These are phyloP conservation scores for Leptodactylus fuscus DNA, from an alignment of 2,113 vertebrate genomes.

Conservation along the genomic window DNA sequence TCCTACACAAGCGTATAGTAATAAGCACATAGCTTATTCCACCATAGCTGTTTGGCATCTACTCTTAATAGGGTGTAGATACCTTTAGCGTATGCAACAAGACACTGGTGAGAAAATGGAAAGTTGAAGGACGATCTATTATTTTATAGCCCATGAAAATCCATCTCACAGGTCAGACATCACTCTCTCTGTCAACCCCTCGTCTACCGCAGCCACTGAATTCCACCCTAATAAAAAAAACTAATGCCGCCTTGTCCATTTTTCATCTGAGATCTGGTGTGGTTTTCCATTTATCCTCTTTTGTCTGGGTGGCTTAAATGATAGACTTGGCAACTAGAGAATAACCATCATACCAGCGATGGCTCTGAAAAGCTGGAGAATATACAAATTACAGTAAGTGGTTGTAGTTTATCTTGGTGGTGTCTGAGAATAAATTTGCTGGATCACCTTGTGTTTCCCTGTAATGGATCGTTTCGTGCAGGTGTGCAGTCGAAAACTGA, in stretches of 20 bases:
- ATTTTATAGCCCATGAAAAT: slow-evolving; percentile 17
- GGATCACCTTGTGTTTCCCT: slow-evolving; percentile 49
- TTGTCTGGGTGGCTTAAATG: not conserved
- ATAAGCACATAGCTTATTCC: not conserved
- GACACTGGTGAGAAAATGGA: not conserved
- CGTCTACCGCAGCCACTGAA: slow-evolving; percentile 16
- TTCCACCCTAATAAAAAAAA: slow-evolving; percentile 1
- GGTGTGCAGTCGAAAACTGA: slow-evolving; percentile 52
- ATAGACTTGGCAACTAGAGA: not conserved
- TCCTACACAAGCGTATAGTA: not conserved
- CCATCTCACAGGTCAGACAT: slow-evolving; percentile 24
- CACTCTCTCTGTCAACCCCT: slow-evolving; percentile 23
- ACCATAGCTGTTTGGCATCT: not conserved
- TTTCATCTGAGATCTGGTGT: not conserved
- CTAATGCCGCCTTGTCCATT: not conserved
- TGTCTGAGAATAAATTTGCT: slow-evolving; percentile 40
- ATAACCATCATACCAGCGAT: not conserved
- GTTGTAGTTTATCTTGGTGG: slow-evolving; percentile 22
- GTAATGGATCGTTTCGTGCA: slow-evolving; percentile 58
- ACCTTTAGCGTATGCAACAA: not conserved
- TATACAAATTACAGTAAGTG: slow-evolving; percentile 34
- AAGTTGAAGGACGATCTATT: not conserved
- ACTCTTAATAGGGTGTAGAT: not conserved
- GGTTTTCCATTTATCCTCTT: not conserved
- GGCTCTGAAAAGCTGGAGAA: slow-evolving; percentile 9